These are phyloP conservation scores for Limnodromus scolopaceus DNA, from an alignment of 2,797 vertebrate genomes.

Conservation along the genomic window DNA sequence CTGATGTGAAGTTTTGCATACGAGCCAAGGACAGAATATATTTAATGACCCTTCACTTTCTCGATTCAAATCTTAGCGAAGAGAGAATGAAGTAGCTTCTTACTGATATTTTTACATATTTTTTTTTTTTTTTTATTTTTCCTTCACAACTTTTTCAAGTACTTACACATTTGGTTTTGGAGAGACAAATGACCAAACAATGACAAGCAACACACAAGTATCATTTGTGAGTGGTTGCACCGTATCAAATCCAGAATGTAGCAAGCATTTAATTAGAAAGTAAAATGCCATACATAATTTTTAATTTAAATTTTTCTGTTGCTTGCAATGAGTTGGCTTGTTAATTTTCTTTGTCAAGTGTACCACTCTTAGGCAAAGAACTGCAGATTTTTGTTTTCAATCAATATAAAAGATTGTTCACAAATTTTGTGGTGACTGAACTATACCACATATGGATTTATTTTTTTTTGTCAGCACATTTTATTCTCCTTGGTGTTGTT, in stretches of 20 bases:
- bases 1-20: not conserved
- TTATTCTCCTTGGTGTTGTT: not conserved
- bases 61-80: not conserved
- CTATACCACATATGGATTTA: not conserved
- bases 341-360: not conserved
- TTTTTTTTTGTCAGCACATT: not conserved
- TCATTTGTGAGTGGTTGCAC: not conserved
- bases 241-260: not conserved
- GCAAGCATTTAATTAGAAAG: not conserved
- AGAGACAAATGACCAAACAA: not conserved
- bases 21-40: not conserved
- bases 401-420: not conserved
- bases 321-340: not conserved
- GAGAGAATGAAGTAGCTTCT: not conserved
- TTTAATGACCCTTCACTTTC: not conserved
- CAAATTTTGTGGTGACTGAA: not conserved
- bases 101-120: rapidly evolving
- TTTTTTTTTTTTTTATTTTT: not conserved
- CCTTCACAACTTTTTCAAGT: not conserved
- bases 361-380: not conserved
- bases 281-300: not conserved
- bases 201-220: not conserved
- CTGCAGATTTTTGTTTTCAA: not conserved
- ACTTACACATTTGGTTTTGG: not conserved
- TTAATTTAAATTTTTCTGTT: not conserved